A percentile compares a stretch with the other conserved stretches of the same genome.
phyloP scores from a whole-genome alignment of 2,888 invertebrate species.

The Harpagoxenus sublaevis region DNA sequence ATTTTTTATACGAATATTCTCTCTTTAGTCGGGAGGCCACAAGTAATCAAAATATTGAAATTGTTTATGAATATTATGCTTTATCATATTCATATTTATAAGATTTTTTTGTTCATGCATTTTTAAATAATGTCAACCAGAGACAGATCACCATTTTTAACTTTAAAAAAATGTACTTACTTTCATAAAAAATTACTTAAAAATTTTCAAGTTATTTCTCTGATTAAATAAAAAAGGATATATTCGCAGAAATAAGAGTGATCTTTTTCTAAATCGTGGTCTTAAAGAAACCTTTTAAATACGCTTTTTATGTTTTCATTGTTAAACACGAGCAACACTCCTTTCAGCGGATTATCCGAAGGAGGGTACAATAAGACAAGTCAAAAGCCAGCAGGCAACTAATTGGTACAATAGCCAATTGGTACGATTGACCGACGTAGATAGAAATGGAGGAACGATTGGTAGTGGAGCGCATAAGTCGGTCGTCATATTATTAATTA shows the following conservation, averaged over 20 bases:
- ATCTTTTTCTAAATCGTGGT: not conserved
- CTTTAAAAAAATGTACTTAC: constrained; percentile 1
- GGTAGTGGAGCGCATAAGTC: constrained; percentile 45
- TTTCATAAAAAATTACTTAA: not conserved
- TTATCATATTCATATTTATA: not conserved
- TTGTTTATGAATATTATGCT: constrained; percentile 10
- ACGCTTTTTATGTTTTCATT: not conserved
- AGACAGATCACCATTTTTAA: not conserved
- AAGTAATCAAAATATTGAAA: not conserved
- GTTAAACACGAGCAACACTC: not conserved
- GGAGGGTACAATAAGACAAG: not conserved
- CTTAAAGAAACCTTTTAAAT: not conserved
- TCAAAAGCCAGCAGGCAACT: not conserved
- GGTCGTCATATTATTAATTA: constrained; percentile 39
- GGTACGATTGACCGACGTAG: constrained; percentile 2
- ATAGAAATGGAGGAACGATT: constrained; percentile 34
- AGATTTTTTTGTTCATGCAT: not conserved
- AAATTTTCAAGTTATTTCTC: not conserved
- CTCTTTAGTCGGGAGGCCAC: not conserved
- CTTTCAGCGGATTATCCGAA: not conserved
- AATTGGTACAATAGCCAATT: constrained; percentile 33
- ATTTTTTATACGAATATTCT: not conserved
- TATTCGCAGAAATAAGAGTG: not conserved
- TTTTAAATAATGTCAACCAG: not conserved
- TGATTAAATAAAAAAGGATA: not conserved